Percentiles rank a stretch among this genome's conserved stretches.
Conservation (phyloP, 1,140 invertebrate genomes). For the Nasonia vitripennis region DNA sequence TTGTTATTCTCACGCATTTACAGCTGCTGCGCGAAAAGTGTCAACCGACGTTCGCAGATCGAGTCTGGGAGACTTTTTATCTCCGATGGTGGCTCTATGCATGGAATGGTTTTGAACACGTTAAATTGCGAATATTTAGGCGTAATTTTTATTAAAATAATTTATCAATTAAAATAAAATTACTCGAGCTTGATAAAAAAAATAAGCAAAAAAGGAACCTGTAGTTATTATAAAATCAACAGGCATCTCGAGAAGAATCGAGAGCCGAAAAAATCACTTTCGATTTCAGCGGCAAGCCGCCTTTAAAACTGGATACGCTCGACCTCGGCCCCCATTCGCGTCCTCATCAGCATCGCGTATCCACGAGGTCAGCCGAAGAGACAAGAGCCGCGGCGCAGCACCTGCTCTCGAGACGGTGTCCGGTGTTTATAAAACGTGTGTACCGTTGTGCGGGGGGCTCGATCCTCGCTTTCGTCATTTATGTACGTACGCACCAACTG, state of each 20-base stretch:
- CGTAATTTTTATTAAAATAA: too few species aligned
- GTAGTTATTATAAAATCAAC: too few species aligned
- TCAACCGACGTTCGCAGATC: not conserved
- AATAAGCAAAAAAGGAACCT: too few species aligned
- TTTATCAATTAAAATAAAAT: too few species aligned
- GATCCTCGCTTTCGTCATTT: not conserved
- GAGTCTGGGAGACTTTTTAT: not conserved
- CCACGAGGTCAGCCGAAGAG: not conserved
- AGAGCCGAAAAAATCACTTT: not conserved
- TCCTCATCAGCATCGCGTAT: not conserved
- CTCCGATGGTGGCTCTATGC: too few species aligned
- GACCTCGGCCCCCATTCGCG: not conserved
- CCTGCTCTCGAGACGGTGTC: not conserved
- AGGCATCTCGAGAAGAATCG: too few species aligned
- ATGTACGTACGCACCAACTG: not conserved
- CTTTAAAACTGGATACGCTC: conserved; percentile 1
- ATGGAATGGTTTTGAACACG: too few species aligned
- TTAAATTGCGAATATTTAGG: too few species aligned
- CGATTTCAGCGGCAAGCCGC: not conserved
- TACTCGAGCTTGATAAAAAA: too few species aligned
- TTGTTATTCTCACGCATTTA: not conserved
- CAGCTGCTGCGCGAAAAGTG: not conserved
- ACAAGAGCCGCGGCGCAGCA: not conserved
- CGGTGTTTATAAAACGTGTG: not conserved
- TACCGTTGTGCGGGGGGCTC: not conserved